A percentile compares a stretch with the other conserved stretches of the same genome.
Evolutionary conservation across 2,888 invertebrate genomes (phyloP).

Genomic region (Hoplodrina blanda): DNA sequence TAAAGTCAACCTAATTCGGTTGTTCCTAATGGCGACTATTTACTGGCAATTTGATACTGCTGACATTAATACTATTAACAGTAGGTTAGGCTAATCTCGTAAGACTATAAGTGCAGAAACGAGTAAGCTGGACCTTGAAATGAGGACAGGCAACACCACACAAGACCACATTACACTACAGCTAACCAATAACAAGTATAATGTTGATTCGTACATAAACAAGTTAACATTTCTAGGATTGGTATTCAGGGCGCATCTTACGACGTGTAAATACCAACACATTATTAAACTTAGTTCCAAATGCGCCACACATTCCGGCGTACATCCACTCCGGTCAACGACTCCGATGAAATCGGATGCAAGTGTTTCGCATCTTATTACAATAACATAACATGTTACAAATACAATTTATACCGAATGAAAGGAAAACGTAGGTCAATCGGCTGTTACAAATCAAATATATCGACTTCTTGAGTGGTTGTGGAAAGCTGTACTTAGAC

Average conservation of each 20-base stretch:
- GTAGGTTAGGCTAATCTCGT: conserved; percentile 10
- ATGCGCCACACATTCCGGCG: conserved; percentile 58
- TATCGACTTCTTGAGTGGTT: conserved; percentile 4
- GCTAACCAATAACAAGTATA: conserved; percentile 27
- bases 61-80: conserved; percentile 17
- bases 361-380: conserved; percentile 57
- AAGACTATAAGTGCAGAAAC: conserved; percentile 23
- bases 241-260: conserved; percentile 69
- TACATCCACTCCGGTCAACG: conserved; percentile 56
- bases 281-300: conserved; percentile 60
- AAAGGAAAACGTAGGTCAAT: conserved; percentile 42
- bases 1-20: not conserved
- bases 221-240: conserved; percentile 65
- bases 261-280: conserved; percentile 68
- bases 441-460: conserved; percentile 22
- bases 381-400: conserved; percentile 54
- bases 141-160: conserved; percentile 6
- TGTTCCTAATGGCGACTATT: conserved; percentile 14
- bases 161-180: not conserved
- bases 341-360: conserved; percentile 62
- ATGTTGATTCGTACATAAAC: conserved; percentile 20
- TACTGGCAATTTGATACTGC: conserved; percentile 26
- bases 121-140: conserved; percentile 31
- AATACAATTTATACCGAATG: conserved; percentile 32
- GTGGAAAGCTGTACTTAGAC: conserved; percentile 30